These are phyloP conservation scores for Coryphaenoides rupestris DNA, from an alignment of 2,113 vertebrate genomes.

Conservation along the genomic window DNA sequence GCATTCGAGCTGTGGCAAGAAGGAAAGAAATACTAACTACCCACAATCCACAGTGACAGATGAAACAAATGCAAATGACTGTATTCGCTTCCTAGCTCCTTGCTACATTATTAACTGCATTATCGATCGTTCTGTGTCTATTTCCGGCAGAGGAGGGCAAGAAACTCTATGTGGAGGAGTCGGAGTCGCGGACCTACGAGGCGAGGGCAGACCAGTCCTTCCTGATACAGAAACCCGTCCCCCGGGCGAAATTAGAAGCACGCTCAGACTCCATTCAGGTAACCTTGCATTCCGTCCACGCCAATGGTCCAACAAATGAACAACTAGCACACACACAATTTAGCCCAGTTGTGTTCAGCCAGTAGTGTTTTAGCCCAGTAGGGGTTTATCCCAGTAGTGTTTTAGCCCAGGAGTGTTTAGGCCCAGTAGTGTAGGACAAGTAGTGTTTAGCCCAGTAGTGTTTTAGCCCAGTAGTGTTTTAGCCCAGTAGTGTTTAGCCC, in stretches of 20 bases:
- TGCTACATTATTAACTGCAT: not conserved
- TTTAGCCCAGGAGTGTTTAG: too few species aligned
- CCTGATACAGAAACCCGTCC: slow-evolving; percentile 79
- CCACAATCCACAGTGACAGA: too few species aligned
- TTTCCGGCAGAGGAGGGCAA: slow-evolving; percentile 73
- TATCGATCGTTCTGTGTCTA: slow-evolving; percentile 25
- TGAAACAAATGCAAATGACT: not conserved
- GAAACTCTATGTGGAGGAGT: slow-evolving; percentile 81
- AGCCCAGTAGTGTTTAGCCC: too few species aligned
- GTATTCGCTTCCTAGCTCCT: not conserved
- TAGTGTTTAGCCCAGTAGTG: too few species aligned
- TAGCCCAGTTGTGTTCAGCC: too few species aligned
- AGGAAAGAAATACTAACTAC: too few species aligned
- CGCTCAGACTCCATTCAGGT: slow-evolving; percentile 82
- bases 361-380: too few species aligned
- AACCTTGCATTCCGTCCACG: slow-evolving; percentile 5
- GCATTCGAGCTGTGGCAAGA: too few species aligned
- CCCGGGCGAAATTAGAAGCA: slow-evolving; percentile 77
- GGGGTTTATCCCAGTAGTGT: too few species aligned
- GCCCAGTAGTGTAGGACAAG: too few species aligned
- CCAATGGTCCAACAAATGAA: not conserved
- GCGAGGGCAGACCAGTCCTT: slow-evolving; percentile 81
- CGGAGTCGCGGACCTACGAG: slow-evolving; percentile 82
- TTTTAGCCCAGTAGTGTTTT: too few species aligned
- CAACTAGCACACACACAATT: too few species aligned